Conservation (phyloP, 2,888 invertebrate genomes). For the Tipula helvola region DNA sequence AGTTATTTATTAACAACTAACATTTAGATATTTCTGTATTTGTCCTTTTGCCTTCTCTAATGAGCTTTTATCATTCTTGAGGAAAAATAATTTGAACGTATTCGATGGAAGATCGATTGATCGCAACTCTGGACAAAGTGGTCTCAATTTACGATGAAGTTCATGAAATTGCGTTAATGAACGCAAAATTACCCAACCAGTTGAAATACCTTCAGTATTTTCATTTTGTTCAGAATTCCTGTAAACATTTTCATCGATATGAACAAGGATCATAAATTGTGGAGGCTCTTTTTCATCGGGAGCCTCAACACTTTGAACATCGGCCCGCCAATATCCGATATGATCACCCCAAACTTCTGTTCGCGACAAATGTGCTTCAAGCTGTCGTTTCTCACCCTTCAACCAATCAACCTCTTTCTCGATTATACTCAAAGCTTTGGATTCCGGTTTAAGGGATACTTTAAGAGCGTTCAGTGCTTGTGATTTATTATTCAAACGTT, state of each 20-base stretch:
- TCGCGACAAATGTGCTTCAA: conserved; percentile 72
- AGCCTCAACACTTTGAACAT: conserved; percentile 68
- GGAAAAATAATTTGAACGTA: conserved; percentile 68
- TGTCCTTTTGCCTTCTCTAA: conserved; percentile 71
- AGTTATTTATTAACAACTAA: conserved; percentile 34
- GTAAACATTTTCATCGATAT: conserved; percentile 47
- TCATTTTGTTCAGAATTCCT: conserved; percentile 41
- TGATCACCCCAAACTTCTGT: conserved; percentile 88
- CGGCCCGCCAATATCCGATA: conserved; percentile 75
- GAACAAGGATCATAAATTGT: conserved; percentile 68
- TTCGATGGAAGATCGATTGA: conserved; percentile 66
- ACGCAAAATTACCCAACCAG: conserved; percentile 54
- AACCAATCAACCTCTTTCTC: conserved; percentile 76
- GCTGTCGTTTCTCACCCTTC: conserved; percentile 62
- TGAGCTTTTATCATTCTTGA: conserved; percentile 67
- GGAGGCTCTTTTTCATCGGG: conserved; percentile 42
- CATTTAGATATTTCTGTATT: conserved; percentile 77
- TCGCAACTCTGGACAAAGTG: conserved; percentile 68
- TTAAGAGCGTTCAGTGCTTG: conserved; percentile 69
- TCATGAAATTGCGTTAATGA: conserved; percentile 51
- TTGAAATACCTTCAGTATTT: conserved; percentile 40
- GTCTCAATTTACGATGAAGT: conserved; percentile 69
- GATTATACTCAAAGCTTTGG: conserved; percentile 63
- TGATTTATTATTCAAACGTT: conserved; percentile 71
- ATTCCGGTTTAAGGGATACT: conserved; percentile 71